Conservation (phyloP, 2,888 invertebrate genomes). For the Cistogaster globosa region DNA sequence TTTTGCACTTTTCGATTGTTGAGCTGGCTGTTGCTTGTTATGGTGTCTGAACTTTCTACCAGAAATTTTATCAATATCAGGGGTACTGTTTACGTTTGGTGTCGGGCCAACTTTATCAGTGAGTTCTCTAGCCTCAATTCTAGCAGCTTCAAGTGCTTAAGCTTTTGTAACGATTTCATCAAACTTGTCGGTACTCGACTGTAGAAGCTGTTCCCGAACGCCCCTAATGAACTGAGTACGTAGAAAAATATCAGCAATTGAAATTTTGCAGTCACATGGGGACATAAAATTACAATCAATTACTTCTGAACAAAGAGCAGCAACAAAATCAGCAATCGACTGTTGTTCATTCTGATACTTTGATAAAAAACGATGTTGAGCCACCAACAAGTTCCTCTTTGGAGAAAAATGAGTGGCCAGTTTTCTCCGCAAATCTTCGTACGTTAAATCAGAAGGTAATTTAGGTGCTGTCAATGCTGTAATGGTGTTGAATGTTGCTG, state of each 20-base stretch:
- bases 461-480: neutral
- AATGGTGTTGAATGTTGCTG: neutral
- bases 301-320: neutral
- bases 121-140: neutral
- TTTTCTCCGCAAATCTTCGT: neutral
- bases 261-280: neutral
- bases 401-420: conserved; percentile 2
- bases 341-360: conserved; percentile 30
- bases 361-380: conserved; percentile 37
- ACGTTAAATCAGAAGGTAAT: neutral
- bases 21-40: neutral
- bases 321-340: conserved; percentile 34
- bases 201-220: conserved; percentile 40
- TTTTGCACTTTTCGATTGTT: neutral
- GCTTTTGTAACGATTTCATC: conserved; percentile 30
- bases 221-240: conserved; percentile 15
- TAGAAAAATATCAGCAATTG: neutral
- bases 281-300: conserved; percentile 30
- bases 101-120: neutral
- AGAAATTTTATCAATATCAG: conserved; percentile 16
- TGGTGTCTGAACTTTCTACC: too few species aligned
- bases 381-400: conserved; percentile 23
- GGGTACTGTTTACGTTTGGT: neutral
- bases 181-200: neutral
- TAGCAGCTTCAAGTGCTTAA: conserved; percentile 52